Evolutionary conservation across 2,113 vertebrate genomes (phyloP).

Genomic region (Neoarius graeffei): DNA sequence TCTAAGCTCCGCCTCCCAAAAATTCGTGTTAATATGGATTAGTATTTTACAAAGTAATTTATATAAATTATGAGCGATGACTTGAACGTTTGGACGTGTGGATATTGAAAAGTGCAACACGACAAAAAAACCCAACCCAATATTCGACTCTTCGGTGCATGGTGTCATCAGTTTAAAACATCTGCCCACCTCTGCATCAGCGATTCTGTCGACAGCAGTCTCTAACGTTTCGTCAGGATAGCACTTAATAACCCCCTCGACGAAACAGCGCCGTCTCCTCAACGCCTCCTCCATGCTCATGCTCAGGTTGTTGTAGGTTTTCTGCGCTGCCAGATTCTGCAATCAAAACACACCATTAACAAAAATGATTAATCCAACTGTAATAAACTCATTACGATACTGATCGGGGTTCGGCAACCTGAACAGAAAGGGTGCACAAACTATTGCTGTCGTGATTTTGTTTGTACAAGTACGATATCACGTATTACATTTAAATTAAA

Average conservation of each 20-base stretch:
- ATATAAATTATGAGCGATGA: not conserved
- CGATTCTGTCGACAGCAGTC: constrained; percentile 83
- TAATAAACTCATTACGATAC: not conserved
- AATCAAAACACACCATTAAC: not conserved
- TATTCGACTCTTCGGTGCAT: too few relatives aligned
- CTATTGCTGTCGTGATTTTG: not conserved
- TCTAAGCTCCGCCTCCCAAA: not conserved
- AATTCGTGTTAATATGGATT: too few relatives aligned
- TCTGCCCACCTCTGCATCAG: constrained; percentile 79
- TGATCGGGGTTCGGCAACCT: too few relatives aligned
- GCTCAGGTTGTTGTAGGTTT: constrained; percentile 90
- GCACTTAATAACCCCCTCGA: constrained; percentile 91
- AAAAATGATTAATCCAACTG: not conserved
- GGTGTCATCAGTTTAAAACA: not conserved
- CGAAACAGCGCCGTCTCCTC: constrained; percentile 70
- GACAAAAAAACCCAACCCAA: not conserved
- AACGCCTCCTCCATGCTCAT: constrained; percentile 84
- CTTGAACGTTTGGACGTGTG: too few relatives aligned
- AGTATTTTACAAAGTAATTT: not conserved
- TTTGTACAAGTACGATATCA: too few relatives aligned
- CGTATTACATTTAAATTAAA: too few relatives aligned
- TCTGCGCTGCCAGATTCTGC: constrained; percentile 87
- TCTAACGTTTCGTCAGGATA: constrained; percentile 84
- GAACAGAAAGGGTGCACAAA: not conserved
- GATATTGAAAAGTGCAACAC: too few relatives aligned